Conservation (phyloP, 2,797 vertebrate genomes). For the Clarias pachynema region DNA sequence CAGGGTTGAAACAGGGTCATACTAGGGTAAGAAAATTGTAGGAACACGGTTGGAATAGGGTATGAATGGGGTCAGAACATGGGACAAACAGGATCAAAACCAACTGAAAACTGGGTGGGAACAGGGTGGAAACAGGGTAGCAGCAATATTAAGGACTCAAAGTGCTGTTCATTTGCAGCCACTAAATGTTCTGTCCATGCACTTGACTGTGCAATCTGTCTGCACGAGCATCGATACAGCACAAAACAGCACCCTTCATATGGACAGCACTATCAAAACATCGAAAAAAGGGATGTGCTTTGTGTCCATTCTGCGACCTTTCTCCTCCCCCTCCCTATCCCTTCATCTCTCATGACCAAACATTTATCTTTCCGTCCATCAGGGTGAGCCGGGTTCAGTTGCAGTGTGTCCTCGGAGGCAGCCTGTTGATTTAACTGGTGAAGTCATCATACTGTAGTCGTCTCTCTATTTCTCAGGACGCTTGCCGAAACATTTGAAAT, state of each 20-base stretch:
- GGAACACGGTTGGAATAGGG: background rate
- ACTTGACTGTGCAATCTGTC: constrained; percentile 30
- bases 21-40: background rate
- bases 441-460: background rate
- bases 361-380: constrained; percentile 41
- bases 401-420: constrained; percentile 24
- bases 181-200: background rate
- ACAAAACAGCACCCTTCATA: constrained; percentile 8
- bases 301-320: constrained; percentile 2
- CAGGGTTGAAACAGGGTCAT: background rate
- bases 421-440: constrained; percentile 34
- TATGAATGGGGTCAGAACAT: background rate
- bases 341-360: constrained; percentile 23
- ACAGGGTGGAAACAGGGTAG: background rate
- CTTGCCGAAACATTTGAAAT: background rate
- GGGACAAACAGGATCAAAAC: too few relatives aligned
- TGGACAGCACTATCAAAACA: background rate
- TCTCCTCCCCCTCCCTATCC: constrained; percentile 10
- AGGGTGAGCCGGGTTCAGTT: constrained; percentile 1
- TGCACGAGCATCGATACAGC: background rate
- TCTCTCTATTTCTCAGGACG: background rate
- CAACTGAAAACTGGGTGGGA: too few relatives aligned
- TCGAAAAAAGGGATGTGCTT: background rate
- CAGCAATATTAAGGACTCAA: background rate
- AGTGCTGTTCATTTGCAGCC: constrained; percentile 17